These are phyloP conservation scores for Zonitis immaculata DNA, from an alignment of 2,888 invertebrate genomes.

Conservation along the genomic window DNA sequence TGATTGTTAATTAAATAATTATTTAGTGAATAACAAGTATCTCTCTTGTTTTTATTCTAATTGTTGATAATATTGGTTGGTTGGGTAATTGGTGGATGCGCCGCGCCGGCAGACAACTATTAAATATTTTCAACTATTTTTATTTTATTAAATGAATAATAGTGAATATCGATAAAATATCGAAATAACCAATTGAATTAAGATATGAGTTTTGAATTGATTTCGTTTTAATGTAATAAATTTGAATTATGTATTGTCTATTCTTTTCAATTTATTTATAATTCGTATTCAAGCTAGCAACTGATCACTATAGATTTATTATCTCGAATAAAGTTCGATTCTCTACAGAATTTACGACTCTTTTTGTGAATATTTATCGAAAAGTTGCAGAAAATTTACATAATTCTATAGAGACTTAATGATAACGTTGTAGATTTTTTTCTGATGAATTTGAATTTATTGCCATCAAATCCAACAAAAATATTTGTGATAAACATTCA, in stretches of 20 bases:
- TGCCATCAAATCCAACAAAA: too few relatives aligned
- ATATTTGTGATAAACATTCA: not conserved
- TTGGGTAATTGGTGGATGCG: too few relatives aligned
- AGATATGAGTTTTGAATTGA: not conserved
- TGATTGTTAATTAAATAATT: too few relatives aligned
- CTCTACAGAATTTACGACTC: not conserved
- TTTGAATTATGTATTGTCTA: not conserved
- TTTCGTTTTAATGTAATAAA: not conserved
- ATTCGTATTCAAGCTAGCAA: not conserved
- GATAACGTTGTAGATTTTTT: not conserved
- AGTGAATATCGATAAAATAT: too few relatives aligned
- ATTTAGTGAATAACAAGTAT: too few relatives aligned
- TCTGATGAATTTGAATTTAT: not conserved
- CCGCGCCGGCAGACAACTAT: too few relatives aligned
- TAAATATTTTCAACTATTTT: too few relatives aligned
- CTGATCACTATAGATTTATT: not conserved
- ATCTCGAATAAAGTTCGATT: not conserved
- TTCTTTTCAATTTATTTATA: not conserved
- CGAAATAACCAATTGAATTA: too few relatives aligned
- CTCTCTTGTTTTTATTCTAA: too few relatives aligned
- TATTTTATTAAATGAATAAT: too few relatives aligned
- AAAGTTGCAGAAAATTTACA: not conserved
- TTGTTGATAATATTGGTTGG: too few relatives aligned
- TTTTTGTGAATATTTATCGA: not conserved
- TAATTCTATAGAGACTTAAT: not conserved